Evolutionary conservation across 1,140 invertebrate species (phyloP).

Genomic region (Cotesia vestalis): DNA sequence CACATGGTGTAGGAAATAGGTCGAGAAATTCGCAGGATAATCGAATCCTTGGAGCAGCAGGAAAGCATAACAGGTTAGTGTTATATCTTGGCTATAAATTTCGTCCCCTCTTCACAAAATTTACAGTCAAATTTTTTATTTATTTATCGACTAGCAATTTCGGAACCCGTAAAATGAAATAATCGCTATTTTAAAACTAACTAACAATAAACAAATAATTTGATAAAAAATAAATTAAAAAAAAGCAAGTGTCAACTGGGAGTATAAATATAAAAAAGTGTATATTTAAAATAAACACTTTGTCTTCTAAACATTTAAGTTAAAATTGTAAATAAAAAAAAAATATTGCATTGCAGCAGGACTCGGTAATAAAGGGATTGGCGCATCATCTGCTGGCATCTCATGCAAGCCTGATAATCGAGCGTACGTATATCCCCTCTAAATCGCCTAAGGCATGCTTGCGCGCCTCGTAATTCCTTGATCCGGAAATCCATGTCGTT

Average conservation of each 20-base stretch:
- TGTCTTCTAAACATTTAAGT: background rate
- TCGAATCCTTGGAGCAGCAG: conserved; percentile 59
- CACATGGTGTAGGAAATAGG: conserved; percentile 25
- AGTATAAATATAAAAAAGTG: too few species aligned
- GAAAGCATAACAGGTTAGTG: conserved; percentile 51
- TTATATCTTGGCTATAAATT: conserved; percentile 25
- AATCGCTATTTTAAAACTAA: background rate
- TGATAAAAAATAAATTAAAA: too few species aligned
- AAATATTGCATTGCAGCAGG: background rate
- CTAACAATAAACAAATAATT: too few species aligned
- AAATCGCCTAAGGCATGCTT: conserved; percentile 51
- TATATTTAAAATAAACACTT: too few species aligned
- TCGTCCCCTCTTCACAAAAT: conserved; percentile 5
- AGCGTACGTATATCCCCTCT: conserved; percentile 60
- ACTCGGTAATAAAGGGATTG: background rate
- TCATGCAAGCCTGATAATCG: conserved; percentile 57
- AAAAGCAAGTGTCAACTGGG: too few species aligned
- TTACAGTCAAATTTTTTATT: background rate
- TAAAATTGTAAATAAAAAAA: background rate
- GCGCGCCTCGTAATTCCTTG: conserved; percentile 40
- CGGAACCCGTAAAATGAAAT: background rate
- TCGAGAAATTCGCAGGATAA: conserved; percentile 53
- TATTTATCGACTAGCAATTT: background rate
- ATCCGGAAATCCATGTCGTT: conserved; percentile 44
- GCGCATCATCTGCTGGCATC: conserved; percentile 7